Evolutionary conservation across 1,140 invertebrate species (phyloP), one percentile per base, ranked within the genome.

Genomic region (Ganaspis sp.): DNA sequence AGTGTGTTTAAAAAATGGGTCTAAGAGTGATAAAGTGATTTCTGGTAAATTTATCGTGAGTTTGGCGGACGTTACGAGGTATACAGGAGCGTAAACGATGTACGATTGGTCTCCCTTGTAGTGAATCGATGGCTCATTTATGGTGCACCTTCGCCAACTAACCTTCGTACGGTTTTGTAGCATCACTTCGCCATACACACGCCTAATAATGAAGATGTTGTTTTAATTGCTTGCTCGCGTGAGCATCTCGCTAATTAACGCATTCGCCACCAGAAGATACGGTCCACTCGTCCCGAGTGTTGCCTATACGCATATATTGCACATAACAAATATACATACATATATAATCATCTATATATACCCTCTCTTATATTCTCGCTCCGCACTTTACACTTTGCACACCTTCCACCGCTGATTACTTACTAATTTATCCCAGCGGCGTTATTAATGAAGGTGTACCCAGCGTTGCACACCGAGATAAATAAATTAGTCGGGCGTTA

Each of bases 181-280:
- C 75, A 79, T 69, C 72, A 76, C 81, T 84, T 84, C 74, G 81
- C 80, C 77, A 79, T 64, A 85, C 83, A 80, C 80, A 73, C 85
- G 86, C 82, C 87, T 89, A 88, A 90, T 91, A 91, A 91, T 91
- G 89, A 91, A 91, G 90, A 90, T 91, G 90, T 91, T 86, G 86
- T 86, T 89, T 90, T 90, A 90, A 90, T 90, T 91, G 89, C 88
- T 81, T 83, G 86, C 86, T 90, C 87, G 88, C 88, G 87, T 90
- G 89, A 88, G 88, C 86, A 89, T 88, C 87, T 81, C 86, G 84
- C 89, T 90, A 90, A 91, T 91, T 91, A 91, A 91, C 89, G 90
- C 89, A 88, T 82, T 89, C 88, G 84, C 86, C 88, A 87, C 86
- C 84, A 84, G 81, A 82, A 77, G 79, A 84, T 87, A 85, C 81